Percentiles rank a stretch among this genome's conserved stretches.
These are phyloP conservation scores for Chloroclysta siterata DNA, from an alignment of 2,888 invertebrate species.

Conservation along the genomic window DNA sequence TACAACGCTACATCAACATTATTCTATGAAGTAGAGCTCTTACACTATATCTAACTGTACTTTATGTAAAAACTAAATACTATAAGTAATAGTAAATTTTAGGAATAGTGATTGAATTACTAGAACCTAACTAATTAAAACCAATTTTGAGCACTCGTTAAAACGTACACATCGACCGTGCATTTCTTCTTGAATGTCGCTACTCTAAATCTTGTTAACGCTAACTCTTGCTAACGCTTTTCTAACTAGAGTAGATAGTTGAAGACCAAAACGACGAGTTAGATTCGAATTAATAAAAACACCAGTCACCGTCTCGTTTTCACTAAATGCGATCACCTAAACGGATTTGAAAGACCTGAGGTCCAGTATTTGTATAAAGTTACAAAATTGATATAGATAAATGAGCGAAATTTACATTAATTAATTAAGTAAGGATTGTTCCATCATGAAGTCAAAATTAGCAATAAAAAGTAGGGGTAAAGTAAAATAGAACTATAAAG, in stretches of 20 bases:
- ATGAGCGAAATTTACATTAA: slow-evolving; percentile 22
- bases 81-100: slow-evolving; percentile 68
- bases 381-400: slow-evolving; percentile 18
- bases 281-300: slow-evolving; percentile 56
- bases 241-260: slow-evolving; percentile 76
- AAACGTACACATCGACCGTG: slow-evolving; percentile 82
- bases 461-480: slow-evolving; percentile 69
- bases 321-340: slow-evolving; percentile 12
- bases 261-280: slow-evolving; percentile 77
- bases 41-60: slow-evolving; percentile 65
- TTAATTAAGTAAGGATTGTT: slow-evolving; percentile 24
- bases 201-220: slow-evolving; percentile 76
- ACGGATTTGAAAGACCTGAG: slow-evolving; percentile 9
- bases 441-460: slow-evolving; percentile 53
- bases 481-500: slow-evolving; percentile 61
- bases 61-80: slow-evolving; percentile 70
- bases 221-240: too few relatives aligned
- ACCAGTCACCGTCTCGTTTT: slow-evolving; percentile 14
- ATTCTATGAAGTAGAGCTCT: slow-evolving; percentile 55
- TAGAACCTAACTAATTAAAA: slow-evolving; percentile 80
- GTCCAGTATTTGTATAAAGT: slow-evolving; percentile 27
- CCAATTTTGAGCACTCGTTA: slow-evolving; percentile 83
- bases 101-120: slow-evolving; percentile 82
- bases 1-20: slow-evolving; percentile 16
- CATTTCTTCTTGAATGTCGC: slow-evolving; percentile 77